These are phyloP conservation scores for Calosoma granatense DNA, from an alignment of 1,140 invertebrate genomes.

Conservation along the genomic window DNA sequence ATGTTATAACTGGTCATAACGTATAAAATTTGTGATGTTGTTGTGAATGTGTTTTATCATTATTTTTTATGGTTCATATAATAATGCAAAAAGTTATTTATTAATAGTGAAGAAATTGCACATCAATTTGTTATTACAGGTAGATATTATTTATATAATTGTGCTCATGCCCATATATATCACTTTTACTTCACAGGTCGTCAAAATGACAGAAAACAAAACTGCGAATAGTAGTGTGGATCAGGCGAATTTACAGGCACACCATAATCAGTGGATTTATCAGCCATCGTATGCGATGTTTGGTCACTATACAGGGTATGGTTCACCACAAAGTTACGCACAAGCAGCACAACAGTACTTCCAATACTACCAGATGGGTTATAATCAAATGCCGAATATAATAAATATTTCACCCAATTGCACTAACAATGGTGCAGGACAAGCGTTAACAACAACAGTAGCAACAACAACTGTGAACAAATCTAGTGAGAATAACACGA, in stretches of 20 bases:
- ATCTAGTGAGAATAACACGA: too few species aligned
- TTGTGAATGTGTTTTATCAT: too few species aligned
- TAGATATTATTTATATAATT: too few species aligned
- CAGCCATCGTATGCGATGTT: slow-evolving; percentile 35
- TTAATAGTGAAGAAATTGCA: too few species aligned
- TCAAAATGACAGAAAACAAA: neutral
- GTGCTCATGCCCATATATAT: too few species aligned
- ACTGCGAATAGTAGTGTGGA: neutral
- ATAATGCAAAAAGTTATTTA: too few species aligned
- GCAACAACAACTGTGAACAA: slow-evolving; percentile 8
- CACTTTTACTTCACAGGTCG: too few species aligned
- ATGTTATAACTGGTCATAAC: too few species aligned
- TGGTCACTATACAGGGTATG: slow-evolving; percentile 32
- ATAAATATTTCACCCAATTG: neutral
- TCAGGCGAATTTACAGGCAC: slow-evolving; percentile 21
- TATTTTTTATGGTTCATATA: too few species aligned
- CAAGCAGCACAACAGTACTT: slow-evolving; percentile 36
- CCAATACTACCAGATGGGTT: slow-evolving; percentile 35
- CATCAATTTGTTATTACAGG: too few species aligned
- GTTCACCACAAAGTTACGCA: slow-evolving; percentile 12
- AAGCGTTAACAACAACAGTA: slow-evolving; percentile 15
- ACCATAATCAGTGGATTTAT: slow-evolving; percentile 38
- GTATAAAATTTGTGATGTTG: too few species aligned
- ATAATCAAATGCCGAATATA: slow-evolving; percentile 19
- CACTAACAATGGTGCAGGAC: slow-evolving; percentile 19